Evolutionary conservation across 2,797 vertebrate species (phyloP).

Genomic region (Masticophis lateralis): DNA sequence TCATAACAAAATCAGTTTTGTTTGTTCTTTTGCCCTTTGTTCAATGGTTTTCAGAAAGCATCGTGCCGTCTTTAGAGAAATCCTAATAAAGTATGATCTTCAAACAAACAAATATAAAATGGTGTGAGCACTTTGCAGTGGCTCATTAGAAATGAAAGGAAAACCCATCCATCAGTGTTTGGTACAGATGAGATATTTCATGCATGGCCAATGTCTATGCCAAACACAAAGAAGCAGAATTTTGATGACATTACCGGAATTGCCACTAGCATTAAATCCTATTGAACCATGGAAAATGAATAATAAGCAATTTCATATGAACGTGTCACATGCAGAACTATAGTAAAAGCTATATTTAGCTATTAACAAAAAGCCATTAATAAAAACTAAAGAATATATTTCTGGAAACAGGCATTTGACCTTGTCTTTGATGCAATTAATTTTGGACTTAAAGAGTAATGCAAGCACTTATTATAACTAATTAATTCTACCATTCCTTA

Average conservation of each 20-base stretch:
- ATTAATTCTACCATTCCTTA: background rate
- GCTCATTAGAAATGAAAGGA: constrained; percentile 55
- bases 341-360: constrained; percentile 20
- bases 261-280: constrained; percentile 36
- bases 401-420: constrained; percentile 11
- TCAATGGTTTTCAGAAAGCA: constrained; percentile 39
- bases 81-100: constrained; percentile 44
- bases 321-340: constrained; percentile 11
- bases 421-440: background rate
- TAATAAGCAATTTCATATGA: constrained; percentile 47
- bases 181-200: constrained; percentile 47
- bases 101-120: constrained; percentile 53
- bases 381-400: background rate
- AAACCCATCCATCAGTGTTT: constrained; percentile 59
- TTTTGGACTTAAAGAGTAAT: background rate
- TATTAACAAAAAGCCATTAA: background rate
- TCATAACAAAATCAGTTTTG: constrained; percentile 34
- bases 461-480: background rate
- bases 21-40: constrained; percentile 45
- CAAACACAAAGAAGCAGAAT: constrained; percentile 46
- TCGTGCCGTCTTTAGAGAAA: constrained; percentile 17
- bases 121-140: constrained; percentile 43
- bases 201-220: constrained; percentile 38
- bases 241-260: constrained; percentile 46
- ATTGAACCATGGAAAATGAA: constrained; percentile 42